Conservation (phyloP, 2,113 vertebrate species). For the Phodopus roborovskii region DNA sequence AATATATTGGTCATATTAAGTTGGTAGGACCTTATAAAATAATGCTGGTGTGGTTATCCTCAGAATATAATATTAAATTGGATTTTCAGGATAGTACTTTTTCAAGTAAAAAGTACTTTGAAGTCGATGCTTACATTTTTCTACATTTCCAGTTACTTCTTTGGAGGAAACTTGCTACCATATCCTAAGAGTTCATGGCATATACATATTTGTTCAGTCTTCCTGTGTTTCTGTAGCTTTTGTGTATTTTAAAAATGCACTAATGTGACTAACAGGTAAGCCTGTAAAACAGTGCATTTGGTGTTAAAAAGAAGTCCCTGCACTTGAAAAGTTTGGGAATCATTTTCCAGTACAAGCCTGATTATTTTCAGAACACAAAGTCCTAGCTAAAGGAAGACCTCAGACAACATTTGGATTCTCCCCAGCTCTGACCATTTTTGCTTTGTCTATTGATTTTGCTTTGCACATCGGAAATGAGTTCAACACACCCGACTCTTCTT, state of each 20-base stretch:
- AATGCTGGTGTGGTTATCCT: background rate
- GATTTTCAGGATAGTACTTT: slow-evolving; percentile 36
- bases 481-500: background rate
- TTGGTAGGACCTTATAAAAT: slow-evolving; percentile 27
- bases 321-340: slow-evolving; percentile 45
- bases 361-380: background rate
- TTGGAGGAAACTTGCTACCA: background rate
- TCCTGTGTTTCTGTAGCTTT: background rate
- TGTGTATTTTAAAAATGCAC: slow-evolving; percentile 24
- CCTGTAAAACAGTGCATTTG: slow-evolving; percentile 22
- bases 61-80: background rate
- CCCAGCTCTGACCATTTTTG: background rate
- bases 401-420: slow-evolving; percentile 30
- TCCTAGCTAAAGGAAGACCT: background rate
- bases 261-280: background rate
- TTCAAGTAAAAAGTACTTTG: slow-evolving; percentile 21
- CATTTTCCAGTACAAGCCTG: slow-evolving; percentile 5
- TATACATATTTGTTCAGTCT: background rate
- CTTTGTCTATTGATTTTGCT: slow-evolving; percentile 44
- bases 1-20: background rate
- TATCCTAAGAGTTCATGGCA: background rate
- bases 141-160: background rate
- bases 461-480: slow-evolving; percentile 24
- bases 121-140: slow-evolving; percentile 41
- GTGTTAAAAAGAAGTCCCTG: slow-evolving; percentile 1